Base-by-base conservation (phyloP, 2,797 vertebrate genomes). In the Lepilemur septentrionalis region DNA sequence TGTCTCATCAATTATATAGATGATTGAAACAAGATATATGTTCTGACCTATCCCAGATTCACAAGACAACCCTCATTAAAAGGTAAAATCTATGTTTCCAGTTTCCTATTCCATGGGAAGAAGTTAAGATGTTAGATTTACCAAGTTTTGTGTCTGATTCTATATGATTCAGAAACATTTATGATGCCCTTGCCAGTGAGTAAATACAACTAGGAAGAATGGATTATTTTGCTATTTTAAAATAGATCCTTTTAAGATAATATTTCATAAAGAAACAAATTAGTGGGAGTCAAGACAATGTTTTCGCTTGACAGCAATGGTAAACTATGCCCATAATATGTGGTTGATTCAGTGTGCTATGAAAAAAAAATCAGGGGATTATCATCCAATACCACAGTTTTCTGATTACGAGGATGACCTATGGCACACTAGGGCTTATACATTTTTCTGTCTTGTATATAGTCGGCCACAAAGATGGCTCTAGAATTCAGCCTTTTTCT, bases 221-320 rank as follows among this genome's bases (percentile, higher is more conserved):
- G 35, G 20, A 30, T 4, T 23, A 76, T 59, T 70, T 41, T 78
- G 41, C 57, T 83, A 75, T 73, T 79, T 91, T 72, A 80, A 84
- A 94, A 86, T 70, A 55, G 11, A 67, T 65, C 20, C n/a, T 90
- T 59, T 63, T 48, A 30, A 35, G 46, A 83, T 83, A 86, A 38
- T 65, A 94, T 88, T 88, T 83, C 18, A 76, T 43, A 93, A 87
- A 84, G 13, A 90, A 70, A 52, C 25, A 88, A 30, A 95, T 95
- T 70, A 91, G n/a, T 81, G 41, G 15, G 43, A 95, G 52, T 65
- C 61, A 84, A 81, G 3, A 48, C 52, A 72, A 32, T 83, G 41
- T 52, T 84, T 79, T 63, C 18, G 65, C 5, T 88, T 78, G 78
- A 59, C 30, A 81, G 18, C 38, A 48, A 57, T 65, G 65, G 22